Base-by-base conservation (phyloP, 1,140 invertebrate species). In the Pogonus chalceus region DNA sequence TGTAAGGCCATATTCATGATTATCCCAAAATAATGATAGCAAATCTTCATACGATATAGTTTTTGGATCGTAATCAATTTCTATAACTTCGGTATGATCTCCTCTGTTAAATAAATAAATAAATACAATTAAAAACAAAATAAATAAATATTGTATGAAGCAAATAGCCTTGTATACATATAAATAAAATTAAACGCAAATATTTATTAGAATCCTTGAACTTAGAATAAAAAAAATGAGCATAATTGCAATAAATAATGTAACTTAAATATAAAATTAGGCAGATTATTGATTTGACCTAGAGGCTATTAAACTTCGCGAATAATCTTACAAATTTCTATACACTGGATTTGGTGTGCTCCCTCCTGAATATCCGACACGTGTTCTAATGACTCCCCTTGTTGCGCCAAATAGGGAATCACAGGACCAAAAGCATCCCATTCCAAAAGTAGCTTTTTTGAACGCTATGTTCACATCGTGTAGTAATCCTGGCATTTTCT, bases 371-470 rank as follows among this genome's bases (percentile, higher is more conserved):
- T 92, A 98, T n/a, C 95, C 95, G 16, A 97, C 94, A 60, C 87
- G 78, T n/a, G 94, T 97, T 23, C 87, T 78, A 21, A 94, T 69
- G 14, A 98, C 88, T 3, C 95, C 95, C 1, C 72, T 74, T 24
- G 83, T 83, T 35, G 82, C 87, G 1, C 93, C 94, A 71, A 92
- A 96, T 47, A 91, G 72, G 0, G 88, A 87, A 67, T 97, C 94
- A 18, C 88, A 87, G n/a, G 88, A 88, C 93, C 93, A 97, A 70
- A 98, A 98, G 70, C 94, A 97, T 39, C 91, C 90, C 90, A 97
- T 92, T 2, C 89, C 92, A 69, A 96, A 93, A 1, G 91, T 94
- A 1, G 92, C 92, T 51, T 70, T 70, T 51, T 61, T 61, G 53
- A 62, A 68, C 12, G 66, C 62, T 2, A 56, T 54, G 20, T 58